A percentile compares a stretch with the other conserved stretches of the same genome.
Evolutionary conservation across 2,888 invertebrate genomes (phyloP).

Genomic region (Meiosimyza platycephala): DNA sequence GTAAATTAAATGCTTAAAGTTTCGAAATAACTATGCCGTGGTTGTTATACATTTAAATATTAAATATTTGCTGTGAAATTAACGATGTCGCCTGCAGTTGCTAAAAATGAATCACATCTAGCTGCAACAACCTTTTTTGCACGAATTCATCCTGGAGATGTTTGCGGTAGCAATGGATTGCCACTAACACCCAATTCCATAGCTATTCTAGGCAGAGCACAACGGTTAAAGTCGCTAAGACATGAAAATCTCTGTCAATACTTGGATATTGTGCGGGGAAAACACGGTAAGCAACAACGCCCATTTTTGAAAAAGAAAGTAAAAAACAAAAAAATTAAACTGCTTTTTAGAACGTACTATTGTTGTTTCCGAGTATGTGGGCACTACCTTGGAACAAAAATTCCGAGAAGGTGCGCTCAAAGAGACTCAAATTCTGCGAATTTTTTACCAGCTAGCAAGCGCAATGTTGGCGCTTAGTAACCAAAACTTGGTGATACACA

Average conservation of each 20-base stretch:
- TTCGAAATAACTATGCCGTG: background rate
- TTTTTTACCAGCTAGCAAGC: conserved; percentile 79
- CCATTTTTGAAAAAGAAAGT: background rate
- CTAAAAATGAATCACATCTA: conserved; percentile 62
- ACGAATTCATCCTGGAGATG: conserved; percentile 87
- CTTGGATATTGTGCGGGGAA: conserved; percentile 90
- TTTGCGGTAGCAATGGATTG: conserved; percentile 94
- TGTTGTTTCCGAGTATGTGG: conserved; percentile 84
- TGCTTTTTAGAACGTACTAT: conserved; percentile 77
- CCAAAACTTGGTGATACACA: conserved; percentile 81
- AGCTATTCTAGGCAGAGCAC: conserved; percentile 90
- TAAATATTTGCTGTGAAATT: background rate
- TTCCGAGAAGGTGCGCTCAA: conserved; percentile 65
- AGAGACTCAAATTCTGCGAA: conserved; percentile 70
- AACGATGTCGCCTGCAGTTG: conserved; percentile 27
- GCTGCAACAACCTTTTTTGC: conserved; percentile 95
- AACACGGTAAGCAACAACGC: conserved; percentile 79
- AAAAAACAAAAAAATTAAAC: background rate
- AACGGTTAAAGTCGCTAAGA: conserved; percentile 80
- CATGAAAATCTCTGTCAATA: conserved; percentile 90
- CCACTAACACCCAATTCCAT: conserved; percentile 97
- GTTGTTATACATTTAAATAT: background rate
- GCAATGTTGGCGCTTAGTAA: conserved; percentile 80
- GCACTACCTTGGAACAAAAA: conserved; percentile 73
- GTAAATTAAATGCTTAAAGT: background rate